Evolutionary conservation across 2,113 vertebrate genomes (phyloP), one percentile per base, ranked within the genome.

Genomic region (Nothoprocta perdicaria): DNA sequence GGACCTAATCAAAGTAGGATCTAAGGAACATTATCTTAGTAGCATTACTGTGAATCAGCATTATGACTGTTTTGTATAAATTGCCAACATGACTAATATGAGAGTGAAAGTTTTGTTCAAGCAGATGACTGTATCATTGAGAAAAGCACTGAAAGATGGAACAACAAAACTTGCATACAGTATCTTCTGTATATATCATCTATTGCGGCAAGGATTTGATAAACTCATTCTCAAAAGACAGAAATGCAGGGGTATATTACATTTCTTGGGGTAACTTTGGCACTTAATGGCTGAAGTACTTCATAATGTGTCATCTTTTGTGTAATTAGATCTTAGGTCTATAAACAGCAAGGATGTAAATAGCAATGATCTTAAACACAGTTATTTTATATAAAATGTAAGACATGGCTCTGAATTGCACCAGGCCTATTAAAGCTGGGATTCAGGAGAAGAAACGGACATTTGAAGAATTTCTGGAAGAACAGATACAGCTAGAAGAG

Each of bases 401-500:
- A 68, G 76, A 53, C n/a, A 84, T 94, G 40, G 12, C 12, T 84
- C 24, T 72, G 4, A 68, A 85, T 94, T 80, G 16, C 35, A 80
- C 57, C 68, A 99, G 99, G 88, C 99, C 99, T 11, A 99, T 99
- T 92, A 98, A 97, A 95, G 96, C 97, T 76, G 96, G 95, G 5
- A 92, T 98, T 35, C 97, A 97, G 53, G 97, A 97, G 86, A 98
- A 95, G 94, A 99, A 98, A 92, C 97, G 97, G 95, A 98, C 98
- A 1, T 99, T 99, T 97, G 99, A 99, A 96, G 98, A 99, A 87
- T 98, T 98, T 63, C 89, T 99, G 71, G 99, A 99, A 96, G 98
- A 99, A 95, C 98, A 99, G 89, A 98, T 99, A 92, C 97, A 33
- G 69, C 75, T 99, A 65, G 99, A 99, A 97, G 98, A 99, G 88